phyloP scores from a whole-genome alignment of 2,797 vertebrate genomes.

The Mormyrops boulengeri region DNA sequence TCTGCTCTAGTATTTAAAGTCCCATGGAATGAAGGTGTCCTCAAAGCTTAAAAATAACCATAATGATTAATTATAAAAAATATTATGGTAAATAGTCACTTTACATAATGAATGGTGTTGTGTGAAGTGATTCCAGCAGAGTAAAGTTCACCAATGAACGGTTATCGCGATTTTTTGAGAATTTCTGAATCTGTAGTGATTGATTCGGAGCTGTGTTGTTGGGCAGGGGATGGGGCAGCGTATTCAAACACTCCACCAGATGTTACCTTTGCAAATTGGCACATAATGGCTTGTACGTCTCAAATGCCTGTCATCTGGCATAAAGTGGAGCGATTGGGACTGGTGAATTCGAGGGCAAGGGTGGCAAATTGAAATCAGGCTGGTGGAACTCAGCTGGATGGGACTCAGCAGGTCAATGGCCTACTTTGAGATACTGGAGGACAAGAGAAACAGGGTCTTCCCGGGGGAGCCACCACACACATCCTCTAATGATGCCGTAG shows the following conservation, averaged over 20 bases:
- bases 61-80: background rate
- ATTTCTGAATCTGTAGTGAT: background rate
- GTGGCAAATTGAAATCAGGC: constrained; percentile 4
- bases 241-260: background rate
- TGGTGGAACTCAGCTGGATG: constrained; percentile 10
- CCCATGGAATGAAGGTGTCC: background rate
- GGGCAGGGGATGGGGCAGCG: background rate
- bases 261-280: background rate
- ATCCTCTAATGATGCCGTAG: constrained; percentile 25
- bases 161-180: background rate
- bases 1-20: background rate
- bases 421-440: constrained; percentile 25
- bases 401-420: constrained; percentile 23
- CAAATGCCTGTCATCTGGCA: background rate
- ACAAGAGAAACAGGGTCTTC: constrained; percentile 5
- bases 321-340: background rate
- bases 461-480: constrained; percentile 14
- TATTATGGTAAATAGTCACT: background rate
- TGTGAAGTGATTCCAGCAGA: background rate
- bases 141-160: background rate
- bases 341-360: background rate
- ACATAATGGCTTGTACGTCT: background rate
- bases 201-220: background rate
- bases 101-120: background rate
- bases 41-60: background rate